Conservation (phyloP, 2,888 invertebrate genomes). For the Leptinotarsa juncta region DNA sequence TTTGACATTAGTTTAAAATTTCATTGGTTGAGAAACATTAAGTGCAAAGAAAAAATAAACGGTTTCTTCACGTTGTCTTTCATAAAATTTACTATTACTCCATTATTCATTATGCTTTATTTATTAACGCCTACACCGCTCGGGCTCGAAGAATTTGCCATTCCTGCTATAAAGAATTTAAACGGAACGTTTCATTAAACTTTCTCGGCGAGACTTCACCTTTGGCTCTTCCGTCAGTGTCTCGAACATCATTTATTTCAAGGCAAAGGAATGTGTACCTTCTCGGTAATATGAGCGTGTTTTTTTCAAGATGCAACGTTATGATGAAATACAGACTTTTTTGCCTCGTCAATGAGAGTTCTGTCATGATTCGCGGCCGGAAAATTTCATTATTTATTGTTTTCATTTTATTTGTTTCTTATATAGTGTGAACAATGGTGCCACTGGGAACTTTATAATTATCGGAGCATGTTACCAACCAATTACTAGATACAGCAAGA, state of each 20-base stretch:
- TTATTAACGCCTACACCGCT: constrained; percentile 5
- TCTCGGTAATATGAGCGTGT: neutral
- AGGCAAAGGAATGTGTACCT: neutral
- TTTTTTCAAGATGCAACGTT: neutral
- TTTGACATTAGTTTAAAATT: no score
- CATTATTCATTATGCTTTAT: constrained; percentile 2
- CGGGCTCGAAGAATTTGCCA: neutral
- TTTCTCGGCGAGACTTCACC: neutral
- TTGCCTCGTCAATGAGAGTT: neutral
- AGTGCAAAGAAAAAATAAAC: no score
- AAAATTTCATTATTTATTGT: no score
- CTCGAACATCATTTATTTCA: neutral
- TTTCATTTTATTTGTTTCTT: no score
- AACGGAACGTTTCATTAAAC: constrained; percentile 2
- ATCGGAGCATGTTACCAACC: no score
- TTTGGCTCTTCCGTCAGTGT: constrained; percentile 7
- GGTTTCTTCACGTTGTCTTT: neutral
- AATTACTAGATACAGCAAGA: no score
- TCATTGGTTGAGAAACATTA: no score
- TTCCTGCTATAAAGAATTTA: neutral
- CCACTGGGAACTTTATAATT: no score
- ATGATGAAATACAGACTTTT: neutral
- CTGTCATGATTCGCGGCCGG: no score
- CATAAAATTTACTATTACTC: neutral
- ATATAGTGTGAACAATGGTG: no score